These are phyloP conservation scores for Dyspetes luteomarginatus DNA, from an alignment of 2,888 invertebrate species.

Conservation along the genomic window DNA sequence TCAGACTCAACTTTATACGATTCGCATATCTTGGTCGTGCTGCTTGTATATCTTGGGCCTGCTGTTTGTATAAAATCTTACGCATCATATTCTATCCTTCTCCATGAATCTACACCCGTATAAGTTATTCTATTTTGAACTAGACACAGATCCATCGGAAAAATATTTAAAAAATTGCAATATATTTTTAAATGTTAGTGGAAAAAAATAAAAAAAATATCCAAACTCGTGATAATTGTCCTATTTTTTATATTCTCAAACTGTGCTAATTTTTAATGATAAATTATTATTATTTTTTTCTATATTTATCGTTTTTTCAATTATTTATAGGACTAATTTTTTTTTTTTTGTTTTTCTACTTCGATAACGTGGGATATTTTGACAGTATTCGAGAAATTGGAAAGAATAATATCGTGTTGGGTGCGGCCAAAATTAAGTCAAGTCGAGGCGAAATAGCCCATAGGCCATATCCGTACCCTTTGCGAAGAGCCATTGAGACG, in stretches of 20 bases:
- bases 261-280: too few relatives aligned
- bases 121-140: background rate
- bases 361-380: background rate
- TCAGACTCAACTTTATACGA: background rate
- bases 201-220: slow-evolving; percentile 1
- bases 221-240: too few relatives aligned
- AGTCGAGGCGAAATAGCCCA: slow-evolving; percentile 35
- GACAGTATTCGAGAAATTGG: background rate
- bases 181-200: background rate
- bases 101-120: background rate
- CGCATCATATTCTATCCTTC: background rate
- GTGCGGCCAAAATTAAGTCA: slow-evolving; percentile 2
- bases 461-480: slow-evolving; percentile 49
- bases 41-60: background rate
- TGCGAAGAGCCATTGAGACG: slow-evolving; percentile 82
- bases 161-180: background rate
- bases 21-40: background rate
- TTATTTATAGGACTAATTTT: too few relatives aligned
- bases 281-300: too few relatives aligned
- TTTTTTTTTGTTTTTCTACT: too few relatives aligned
- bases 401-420: background rate
- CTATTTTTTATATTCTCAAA: too few relatives aligned
- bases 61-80: background rate
- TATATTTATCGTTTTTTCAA: too few relatives aligned
- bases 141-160: background rate